Conservation (phyloP, 1,140 invertebrate genomes). For the Drusus annulatus region DNA sequence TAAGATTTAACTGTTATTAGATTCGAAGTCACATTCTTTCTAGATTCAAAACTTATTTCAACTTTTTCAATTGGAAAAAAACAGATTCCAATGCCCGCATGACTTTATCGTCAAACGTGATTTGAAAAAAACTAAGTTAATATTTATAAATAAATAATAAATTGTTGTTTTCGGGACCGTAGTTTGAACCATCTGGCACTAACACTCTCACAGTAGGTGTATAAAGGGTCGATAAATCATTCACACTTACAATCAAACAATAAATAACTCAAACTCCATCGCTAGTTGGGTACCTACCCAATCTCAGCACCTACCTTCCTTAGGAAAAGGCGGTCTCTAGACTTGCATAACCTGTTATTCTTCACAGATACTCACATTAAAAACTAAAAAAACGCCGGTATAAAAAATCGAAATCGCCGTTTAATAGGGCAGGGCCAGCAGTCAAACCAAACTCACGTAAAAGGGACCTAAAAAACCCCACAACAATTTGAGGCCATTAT, state of each 20-base stretch:
- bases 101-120: no score
- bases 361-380: slow-evolving; percentile 49
- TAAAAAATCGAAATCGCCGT: slow-evolving; percentile 50
- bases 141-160: no score
- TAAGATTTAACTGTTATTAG: no score
- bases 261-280: slow-evolving; percentile 25
- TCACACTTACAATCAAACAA: slow-evolving; percentile 13
- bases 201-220: not conserved
- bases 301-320: slow-evolving; percentile 42
- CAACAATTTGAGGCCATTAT: slow-evolving; percentile 54
- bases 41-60: no score
- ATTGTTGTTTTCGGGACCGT: not conserved
- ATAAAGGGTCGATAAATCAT: slow-evolving; percentile 36
- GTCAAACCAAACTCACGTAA: slow-evolving; percentile 33
- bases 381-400: slow-evolving; percentile 37
- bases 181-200: not conserved
- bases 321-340: slow-evolving; percentile 53
- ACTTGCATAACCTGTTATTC: slow-evolving; percentile 57
- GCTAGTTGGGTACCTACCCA: slow-evolving; percentile 25
- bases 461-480: slow-evolving; percentile 36
- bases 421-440: slow-evolving; percentile 54
- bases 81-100: no score
- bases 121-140: no score
- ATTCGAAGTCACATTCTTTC: no score
- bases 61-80: no score